Conservation (phyloP, 2,888 invertebrate species). For the Neelides folsomi region DNA sequence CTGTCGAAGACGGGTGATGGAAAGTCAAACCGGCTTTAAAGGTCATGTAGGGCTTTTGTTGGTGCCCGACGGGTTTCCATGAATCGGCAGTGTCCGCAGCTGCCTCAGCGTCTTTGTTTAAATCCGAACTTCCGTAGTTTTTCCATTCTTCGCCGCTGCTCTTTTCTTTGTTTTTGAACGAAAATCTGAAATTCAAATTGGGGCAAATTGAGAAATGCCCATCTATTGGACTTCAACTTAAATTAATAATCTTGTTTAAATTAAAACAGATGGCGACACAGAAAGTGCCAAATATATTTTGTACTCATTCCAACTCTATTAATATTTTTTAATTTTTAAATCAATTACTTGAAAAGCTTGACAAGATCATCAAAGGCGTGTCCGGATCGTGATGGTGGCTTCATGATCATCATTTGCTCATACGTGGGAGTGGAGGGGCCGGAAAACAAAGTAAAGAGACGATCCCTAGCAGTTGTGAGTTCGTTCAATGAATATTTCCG, state of each 20-base stretch:
- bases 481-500: slow-evolving; percentile 19
- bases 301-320: neutral
- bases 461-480: slow-evolving; percentile 19
- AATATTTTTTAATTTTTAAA: too few relatives aligned
- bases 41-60: too few relatives aligned
- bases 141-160: neutral
- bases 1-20: too few relatives aligned
- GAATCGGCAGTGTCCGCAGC: neutral
- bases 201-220: too few relatives aligned
- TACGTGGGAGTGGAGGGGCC: slow-evolving; percentile 10
- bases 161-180: neutral
- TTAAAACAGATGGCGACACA: neutral
- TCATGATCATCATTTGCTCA: slow-evolving; percentile 11
- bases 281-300: neutral
- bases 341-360: slow-evolving; percentile 20
- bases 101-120: neutral
- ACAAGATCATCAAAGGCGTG: slow-evolving; percentile 22
- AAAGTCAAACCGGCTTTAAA: too few relatives aligned
- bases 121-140: slow-evolving; percentile 4
- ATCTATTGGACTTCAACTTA: too few relatives aligned
- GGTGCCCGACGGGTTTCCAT: neutral
- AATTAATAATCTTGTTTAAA: too few relatives aligned
- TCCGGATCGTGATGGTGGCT: slow-evolving; percentile 11
- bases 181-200: too few relatives aligned
- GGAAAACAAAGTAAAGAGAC: slow-evolving; percentile 13